Evolutionary conservation across 2,113 vertebrate species (phyloP).

Genomic region (mouse (Mus musculus)): GRCm39 chr12:76691001-76691500

Average conservation of each 20-base stretch:
- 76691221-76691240: neutral
- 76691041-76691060: neutral
- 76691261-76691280: neutral
- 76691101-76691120: neutral
- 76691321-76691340: neutral
- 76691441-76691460: constrained; percentile 53
- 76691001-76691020: neutral
- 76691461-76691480: constrained; percentile 37
- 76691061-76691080: neutral
- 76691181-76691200: neutral
- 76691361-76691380: neutral
- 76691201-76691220: neutral
- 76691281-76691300: neutral
- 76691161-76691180: neutral
- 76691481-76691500: constrained; percentile 27
- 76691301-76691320: neutral
- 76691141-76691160: neutral
- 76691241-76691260: neutral
- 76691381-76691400: constrained; percentile 42
- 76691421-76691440: constrained; percentile 18
- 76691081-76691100: neutral
- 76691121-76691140: neutral
- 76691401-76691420: constrained; percentile 43
- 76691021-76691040: neutral
- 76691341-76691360: neutral